Percentiles rank a stretch among this genome's conserved stretches.
These are phyloP conservation scores for Caiman crocodilus DNA, from an alignment of 2,797 vertebrate genomes.

Conservation along the genomic window DNA sequence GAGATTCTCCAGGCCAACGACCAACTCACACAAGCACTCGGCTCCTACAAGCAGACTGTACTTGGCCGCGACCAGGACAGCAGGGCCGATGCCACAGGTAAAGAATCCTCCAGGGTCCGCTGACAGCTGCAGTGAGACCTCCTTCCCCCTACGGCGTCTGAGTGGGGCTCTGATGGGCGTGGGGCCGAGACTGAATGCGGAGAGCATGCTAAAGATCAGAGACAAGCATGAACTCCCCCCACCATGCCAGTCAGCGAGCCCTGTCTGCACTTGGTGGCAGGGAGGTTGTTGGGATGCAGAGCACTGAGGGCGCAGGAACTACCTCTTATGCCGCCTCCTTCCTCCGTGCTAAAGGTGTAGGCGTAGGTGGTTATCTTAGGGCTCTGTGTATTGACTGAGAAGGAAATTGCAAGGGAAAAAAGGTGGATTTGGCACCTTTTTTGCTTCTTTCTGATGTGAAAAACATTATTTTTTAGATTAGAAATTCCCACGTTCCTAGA, in stretches of 20 bases:
- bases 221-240: not conserved
- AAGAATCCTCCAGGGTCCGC: rapidly evolving
- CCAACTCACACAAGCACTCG: conserved; percentile 80
- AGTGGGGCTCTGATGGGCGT: rapidly evolving
- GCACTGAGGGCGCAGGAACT: not conserved
- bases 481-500: not conserved
- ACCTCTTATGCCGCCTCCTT: too few relatives aligned
- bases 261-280: not conserved
- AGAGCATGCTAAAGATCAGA: not conserved
- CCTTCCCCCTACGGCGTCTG: rapidly evolving
- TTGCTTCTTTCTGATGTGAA: too few relatives aligned
- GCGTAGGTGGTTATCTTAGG: not conserved
- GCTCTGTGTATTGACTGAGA: not conserved
- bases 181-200: rapidly evolving
- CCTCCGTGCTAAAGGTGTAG: not conserved
- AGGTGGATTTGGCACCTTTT: not conserved
- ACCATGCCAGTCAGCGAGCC: not conserved
- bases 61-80: not conserved
- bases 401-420: not conserved
- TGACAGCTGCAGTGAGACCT: rapidly evolving
- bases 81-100: conserved; percentile 33
- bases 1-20: conserved; percentile 90
- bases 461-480: not conserved
- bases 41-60: conserved; percentile 79
- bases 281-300: not conserved